Evolutionary conservation across 2,797 vertebrate species (phyloP), one percentile per base, ranked within the genome.

Genomic region (Lithobates pipiens): DNA sequence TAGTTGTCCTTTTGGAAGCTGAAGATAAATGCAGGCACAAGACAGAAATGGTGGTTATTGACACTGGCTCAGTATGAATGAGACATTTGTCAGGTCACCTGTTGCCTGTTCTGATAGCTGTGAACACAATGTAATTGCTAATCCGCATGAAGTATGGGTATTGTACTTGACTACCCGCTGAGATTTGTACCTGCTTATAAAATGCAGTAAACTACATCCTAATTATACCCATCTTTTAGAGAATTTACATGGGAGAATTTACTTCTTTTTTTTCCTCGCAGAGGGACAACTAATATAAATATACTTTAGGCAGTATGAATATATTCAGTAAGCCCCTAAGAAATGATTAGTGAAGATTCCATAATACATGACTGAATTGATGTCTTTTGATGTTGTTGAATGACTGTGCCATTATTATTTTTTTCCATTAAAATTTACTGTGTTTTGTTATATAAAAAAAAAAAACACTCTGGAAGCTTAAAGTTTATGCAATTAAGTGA

Each of bases 111-210:
- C 70, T 79, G 85, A 79, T 87, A 83, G 85, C 85, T 83, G 85
- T 76, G 81, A 87, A 83, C 70, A 83, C 76, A 83, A 75, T 32
- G 81, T 87, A 87, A 87, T 87, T 87, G 81, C 81, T 76, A 78
- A 87, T 83, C 85, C 85, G 69, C 85, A 83, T 75, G 85, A 80
- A 74, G 65, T 80, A 71, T 76, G 81, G 63, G 70, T 83, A 75
- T 87, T 83, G 70, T 87, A 87, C 85, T 87, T 80, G 44, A 70
- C 76, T 87, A 80, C 85, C 85, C 76, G 69, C 72, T 71, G 85
- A 87, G 85, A 83, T 83, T 87, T 87, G 85, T 87, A 80, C 85
- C 85, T 76, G 76, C 81, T 83, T 87, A 83, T 86, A 83, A 87
- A 87, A 80, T 75, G 78, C 70, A 68, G 71, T 80, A 87, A 87